phyloP scores from a whole-genome alignment of 2,113 vertebrate genomes.

The Thamnophis sirtalis region DNA sequence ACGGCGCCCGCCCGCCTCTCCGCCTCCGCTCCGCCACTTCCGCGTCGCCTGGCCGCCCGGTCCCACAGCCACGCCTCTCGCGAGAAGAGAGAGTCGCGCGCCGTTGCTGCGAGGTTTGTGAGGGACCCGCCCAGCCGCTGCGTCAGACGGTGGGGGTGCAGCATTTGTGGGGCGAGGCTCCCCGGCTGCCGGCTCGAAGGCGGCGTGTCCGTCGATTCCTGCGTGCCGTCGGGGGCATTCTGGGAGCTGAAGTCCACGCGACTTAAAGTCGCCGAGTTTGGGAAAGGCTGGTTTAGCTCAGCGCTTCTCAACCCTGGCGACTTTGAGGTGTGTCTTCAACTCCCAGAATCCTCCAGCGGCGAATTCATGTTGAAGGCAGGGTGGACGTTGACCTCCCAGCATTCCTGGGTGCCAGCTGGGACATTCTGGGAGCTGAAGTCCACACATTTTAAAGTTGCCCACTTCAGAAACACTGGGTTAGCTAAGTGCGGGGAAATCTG shows the following conservation, averaged over 20 bases:
- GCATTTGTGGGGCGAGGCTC: no score
- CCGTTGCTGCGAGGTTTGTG: not conserved
- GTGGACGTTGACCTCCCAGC: not conserved
- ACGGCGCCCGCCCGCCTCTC: not conserved
- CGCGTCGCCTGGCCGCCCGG: not conserved
- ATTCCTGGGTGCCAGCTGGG: not conserved
- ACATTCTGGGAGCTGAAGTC: not conserved
- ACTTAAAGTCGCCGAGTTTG: no score
- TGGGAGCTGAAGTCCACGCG: no score
- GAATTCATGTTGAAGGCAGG: no score
- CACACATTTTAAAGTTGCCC: not conserved
- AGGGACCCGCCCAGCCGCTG: not conserved
- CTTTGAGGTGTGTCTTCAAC: no score
- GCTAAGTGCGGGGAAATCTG: not conserved
- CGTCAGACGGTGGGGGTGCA: not conserved
- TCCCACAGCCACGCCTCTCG: not conserved
- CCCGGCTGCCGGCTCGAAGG: no score
- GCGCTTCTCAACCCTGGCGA: no score
- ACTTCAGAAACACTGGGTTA: not conserved
- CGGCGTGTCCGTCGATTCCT: no score
- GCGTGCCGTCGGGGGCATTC: no score
- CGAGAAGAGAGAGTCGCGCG: not conserved
- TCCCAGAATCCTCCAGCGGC: no score
- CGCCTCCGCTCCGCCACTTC: not conserved
- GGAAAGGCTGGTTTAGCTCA: no score